phyloP scores from a whole-genome alignment of 2,113 vertebrate species.

The Tapirus terrestris region DNA sequence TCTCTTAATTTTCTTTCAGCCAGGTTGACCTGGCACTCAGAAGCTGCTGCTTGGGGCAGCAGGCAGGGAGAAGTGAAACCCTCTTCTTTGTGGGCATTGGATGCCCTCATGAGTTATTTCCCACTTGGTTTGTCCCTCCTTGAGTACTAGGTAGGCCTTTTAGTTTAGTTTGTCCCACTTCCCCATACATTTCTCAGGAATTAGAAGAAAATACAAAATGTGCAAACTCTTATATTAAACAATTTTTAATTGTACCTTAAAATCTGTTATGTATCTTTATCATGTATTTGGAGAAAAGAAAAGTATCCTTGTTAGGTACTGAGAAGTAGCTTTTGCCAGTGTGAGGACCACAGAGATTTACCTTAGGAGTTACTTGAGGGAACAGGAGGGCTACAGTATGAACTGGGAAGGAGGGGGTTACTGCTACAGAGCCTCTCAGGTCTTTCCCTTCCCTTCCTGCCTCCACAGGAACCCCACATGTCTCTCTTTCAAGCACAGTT shows the following conservation, averaged over 20 bases:
- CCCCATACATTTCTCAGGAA: not conserved
- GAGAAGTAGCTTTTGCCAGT: not conserved
- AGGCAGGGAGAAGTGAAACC: not conserved
- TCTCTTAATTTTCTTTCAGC: not conserved
- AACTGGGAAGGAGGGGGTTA: not conserved
- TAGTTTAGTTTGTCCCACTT: not conserved
- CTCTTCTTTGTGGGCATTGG: not conserved
- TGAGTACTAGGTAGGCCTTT: not conserved
- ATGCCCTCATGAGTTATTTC: not conserved
- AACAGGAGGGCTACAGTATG: not conserved
- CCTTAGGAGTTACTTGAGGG: not conserved
- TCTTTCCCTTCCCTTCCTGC: not conserved
- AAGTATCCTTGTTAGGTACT: not conserved
- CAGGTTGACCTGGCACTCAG: not conserved
- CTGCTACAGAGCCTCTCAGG: rapidly evolving
- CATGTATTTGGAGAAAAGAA: not conserved
- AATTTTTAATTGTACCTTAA: constrained; percentile 35
- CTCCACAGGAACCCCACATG: not conserved
- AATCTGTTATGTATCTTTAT: not conserved
- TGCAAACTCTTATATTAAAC: not conserved
- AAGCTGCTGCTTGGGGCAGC: not conserved
- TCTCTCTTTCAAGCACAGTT: not conserved
- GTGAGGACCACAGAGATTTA: not conserved
- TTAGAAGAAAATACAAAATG: constrained; percentile 6
- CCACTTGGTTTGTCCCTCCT: not conserved